Evolutionary conservation across 2,888 invertebrate genomes (phyloP).

Genomic region (Agrochola macilenta): DNA sequence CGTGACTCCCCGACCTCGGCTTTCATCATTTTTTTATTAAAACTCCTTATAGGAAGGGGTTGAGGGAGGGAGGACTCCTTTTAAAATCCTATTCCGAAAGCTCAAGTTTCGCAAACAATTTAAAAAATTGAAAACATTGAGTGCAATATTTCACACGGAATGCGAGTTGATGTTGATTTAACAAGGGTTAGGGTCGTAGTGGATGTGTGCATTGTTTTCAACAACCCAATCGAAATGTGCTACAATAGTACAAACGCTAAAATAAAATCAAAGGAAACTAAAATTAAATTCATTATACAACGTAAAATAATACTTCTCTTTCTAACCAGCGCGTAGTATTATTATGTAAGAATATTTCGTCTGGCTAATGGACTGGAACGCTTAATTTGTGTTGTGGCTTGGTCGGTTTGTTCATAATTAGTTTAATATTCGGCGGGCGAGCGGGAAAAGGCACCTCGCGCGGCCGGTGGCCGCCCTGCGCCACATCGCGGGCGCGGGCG

Average conservation of each 20-base stretch:
- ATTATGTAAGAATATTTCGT: slow-evolving; percentile 66
- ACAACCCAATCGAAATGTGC: slow-evolving; percentile 24
- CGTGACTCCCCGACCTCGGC: slow-evolving; percentile 75
- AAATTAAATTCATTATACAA: slow-evolving; percentile 7
- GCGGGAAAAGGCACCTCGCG: slow-evolving; percentile 36
- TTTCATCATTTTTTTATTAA: slow-evolving; percentile 79
- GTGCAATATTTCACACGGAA: slow-evolving; percentile 65
- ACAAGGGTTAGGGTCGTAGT: slow-evolving; percentile 16
- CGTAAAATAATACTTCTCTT: slow-evolving; percentile 27
- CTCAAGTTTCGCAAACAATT: slow-evolving; percentile 66
- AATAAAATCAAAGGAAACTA: slow-evolving; percentile 17
- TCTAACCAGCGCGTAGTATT: slow-evolving; percentile 28
- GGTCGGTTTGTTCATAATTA: slow-evolving; percentile 86
- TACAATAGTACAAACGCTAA: slow-evolving; percentile 24
- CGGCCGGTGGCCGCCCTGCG: slow-evolving; percentile 56
- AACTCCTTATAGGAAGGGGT: slow-evolving; percentile 73
- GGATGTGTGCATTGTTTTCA: slow-evolving; percentile 28
- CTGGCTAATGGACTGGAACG: slow-evolving; percentile 80
- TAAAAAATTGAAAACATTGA: slow-evolving; percentile 58
- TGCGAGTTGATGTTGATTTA: slow-evolving; percentile 33
- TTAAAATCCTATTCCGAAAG: slow-evolving; percentile 63
- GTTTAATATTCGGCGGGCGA: slow-evolving; percentile 82
- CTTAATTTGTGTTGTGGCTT: slow-evolving; percentile 79
- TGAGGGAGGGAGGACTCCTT: slow-evolving; percentile 67
- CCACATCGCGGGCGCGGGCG: slow-evolving; percentile 64